Conservation (phyloP, 2,888 invertebrate genomes). For the Lapara coniferarum region DNA sequence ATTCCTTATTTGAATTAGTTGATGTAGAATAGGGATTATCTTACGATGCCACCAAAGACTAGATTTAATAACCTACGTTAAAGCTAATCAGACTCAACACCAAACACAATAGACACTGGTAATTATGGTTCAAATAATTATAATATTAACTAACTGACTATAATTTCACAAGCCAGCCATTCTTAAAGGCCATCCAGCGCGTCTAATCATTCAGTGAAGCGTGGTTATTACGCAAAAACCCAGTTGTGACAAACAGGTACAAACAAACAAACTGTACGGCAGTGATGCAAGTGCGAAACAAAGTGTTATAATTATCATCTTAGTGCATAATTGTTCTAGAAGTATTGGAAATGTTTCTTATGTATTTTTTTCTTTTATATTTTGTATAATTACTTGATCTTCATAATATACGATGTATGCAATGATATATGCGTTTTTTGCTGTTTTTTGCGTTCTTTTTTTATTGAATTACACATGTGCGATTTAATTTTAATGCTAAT, state of each 20-base stretch:
- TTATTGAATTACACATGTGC: too few relatives aligned
- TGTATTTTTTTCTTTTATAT: too few relatives aligned
- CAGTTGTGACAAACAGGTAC: slow-evolving; percentile 41
- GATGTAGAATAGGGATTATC: too few relatives aligned
- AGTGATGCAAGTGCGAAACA: slow-evolving; percentile 40
- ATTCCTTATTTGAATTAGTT: too few relatives aligned
- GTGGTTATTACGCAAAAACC: slow-evolving; percentile 56
- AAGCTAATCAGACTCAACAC: too few relatives aligned
- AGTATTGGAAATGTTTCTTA: background rate
- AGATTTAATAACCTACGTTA: too few relatives aligned
- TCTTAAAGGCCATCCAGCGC: slow-evolving; percentile 59
- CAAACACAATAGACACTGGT: background rate
- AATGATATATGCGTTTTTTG: too few relatives aligned
- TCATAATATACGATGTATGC: too few relatives aligned
- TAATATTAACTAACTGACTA: background rate
- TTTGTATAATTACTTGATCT: too few relatives aligned
- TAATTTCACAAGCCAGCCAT: slow-evolving; percentile 9
- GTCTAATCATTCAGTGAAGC: slow-evolving; percentile 66
- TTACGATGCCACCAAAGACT: too few relatives aligned
- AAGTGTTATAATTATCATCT: slow-evolving; percentile 39
- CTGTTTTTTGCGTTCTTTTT: too few relatives aligned
- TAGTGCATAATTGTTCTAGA: slow-evolving; percentile 3
- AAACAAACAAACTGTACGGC: slow-evolving; percentile 37
- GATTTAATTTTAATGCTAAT: too few relatives aligned
- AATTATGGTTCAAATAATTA: background rate